A percentile compares a stretch with the other conserved stretches of the same genome.
These are phyloP conservation scores for Dendrocopos noguchii DNA, from an alignment of 2,113 vertebrate species.

Conservation along the genomic window DNA sequence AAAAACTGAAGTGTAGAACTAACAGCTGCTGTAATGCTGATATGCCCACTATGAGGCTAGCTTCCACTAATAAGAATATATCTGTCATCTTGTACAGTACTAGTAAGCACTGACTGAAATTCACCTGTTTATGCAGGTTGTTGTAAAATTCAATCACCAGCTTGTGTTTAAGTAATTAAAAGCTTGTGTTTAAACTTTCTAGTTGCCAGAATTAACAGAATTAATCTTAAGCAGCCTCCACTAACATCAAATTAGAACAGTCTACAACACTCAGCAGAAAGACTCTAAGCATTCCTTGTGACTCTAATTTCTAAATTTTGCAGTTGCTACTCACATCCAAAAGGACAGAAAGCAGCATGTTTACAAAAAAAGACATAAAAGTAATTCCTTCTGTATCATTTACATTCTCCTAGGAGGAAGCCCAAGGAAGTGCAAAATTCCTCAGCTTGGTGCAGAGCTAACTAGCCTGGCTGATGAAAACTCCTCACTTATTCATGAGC, in stretches of 20 bases:
- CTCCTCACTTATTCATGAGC: background rate
- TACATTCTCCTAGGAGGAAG: background rate
- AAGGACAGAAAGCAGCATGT: background rate
- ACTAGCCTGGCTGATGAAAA: background rate
- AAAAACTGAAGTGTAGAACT: background rate
- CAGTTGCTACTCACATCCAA: background rate
- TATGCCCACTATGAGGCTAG: background rate
- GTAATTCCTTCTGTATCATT: background rate
- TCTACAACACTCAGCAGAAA: background rate
- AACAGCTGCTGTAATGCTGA: background rate
- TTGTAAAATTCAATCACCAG: background rate
- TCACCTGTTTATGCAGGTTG: background rate
- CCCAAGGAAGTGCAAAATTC: background rate
- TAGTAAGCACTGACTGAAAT: background rate
- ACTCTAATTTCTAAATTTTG: background rate
- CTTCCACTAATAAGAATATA: background rate
- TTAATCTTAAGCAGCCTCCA: background rate
- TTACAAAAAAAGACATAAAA: background rate
- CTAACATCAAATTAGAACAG: background rate
- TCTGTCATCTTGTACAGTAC: background rate
- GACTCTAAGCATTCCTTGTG: background rate
- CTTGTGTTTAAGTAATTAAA: constrained; percentile 2
- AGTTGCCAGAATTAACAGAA: background rate
- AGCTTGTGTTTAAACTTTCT: background rate
- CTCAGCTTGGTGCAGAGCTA: background rate